phyloP scores from a whole-genome alignment of 2,113 vertebrate species.

The Anthoscopus minutus region DNA sequence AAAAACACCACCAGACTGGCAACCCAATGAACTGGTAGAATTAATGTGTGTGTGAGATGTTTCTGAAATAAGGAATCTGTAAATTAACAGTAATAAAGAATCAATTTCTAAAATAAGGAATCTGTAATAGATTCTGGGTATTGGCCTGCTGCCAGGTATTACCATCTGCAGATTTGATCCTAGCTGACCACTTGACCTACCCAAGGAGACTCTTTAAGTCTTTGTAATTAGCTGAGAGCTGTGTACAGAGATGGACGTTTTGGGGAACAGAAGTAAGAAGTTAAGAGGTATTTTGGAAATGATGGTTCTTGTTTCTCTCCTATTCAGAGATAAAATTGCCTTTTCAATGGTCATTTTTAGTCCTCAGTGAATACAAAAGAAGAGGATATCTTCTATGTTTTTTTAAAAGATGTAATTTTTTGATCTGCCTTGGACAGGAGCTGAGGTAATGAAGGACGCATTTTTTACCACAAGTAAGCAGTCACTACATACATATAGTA shows the following conservation, averaged over 20 bases:
- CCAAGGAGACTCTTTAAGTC: neutral
- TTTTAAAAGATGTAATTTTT: neutral
- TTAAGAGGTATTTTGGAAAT: neutral
- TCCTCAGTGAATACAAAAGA: neutral
- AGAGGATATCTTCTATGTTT: neutral
- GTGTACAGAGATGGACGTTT: neutral
- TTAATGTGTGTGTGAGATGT: neutral
- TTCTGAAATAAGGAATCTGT: neutral
- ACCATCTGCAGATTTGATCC: neutral
- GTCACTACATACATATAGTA: neutral
- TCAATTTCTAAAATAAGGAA: neutral
- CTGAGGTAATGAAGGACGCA: neutral
- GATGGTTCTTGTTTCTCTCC: neutral
- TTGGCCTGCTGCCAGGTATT: neutral
- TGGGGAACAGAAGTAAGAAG: neutral
- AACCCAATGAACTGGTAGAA: neutral
- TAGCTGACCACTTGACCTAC: neutral
- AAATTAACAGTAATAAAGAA: neutral
- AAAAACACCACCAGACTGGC: neutral
- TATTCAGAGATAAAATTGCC: neutral
- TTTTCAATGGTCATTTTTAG: neutral
- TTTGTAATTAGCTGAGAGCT: neutral
- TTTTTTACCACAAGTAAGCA: neutral
- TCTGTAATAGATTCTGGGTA: neutral
- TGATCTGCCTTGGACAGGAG: neutral